A percentile compares a stretch with the other conserved stretches of the same genome.
Evolutionary conservation across 1,140 invertebrate genomes (phyloP).

Genomic region (Tetranychus urticae): DNA sequence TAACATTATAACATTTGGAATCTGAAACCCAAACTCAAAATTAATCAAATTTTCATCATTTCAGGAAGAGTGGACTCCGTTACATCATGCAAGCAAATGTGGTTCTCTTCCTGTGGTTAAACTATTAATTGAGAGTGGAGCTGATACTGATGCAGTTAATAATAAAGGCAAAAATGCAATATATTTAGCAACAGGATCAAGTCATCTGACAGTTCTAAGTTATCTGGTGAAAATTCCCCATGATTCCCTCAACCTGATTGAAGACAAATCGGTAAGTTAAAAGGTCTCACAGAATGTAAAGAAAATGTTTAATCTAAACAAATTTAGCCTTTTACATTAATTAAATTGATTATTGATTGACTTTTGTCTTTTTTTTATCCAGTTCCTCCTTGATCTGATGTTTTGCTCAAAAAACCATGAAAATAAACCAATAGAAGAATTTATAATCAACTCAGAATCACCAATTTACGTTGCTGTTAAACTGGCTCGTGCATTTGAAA

Average conservation of each 20-base stretch:
- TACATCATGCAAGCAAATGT: conserved; percentile 84
- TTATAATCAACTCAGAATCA: conserved; percentile 81
- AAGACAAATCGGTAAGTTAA: conserved; percentile 51
- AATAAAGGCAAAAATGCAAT: conserved; percentile 76
- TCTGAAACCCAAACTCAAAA: neutral
- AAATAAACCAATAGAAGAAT: conserved; percentile 88
- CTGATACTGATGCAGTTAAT: conserved; percentile 73
- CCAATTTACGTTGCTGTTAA: conserved; percentile 95
- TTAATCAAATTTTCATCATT: neutral
- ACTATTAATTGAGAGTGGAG: conserved; percentile 78
- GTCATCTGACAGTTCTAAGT: conserved; percentile 80
- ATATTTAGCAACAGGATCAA: conserved; percentile 87
- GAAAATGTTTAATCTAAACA: conserved; percentile 11
- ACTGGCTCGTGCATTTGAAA: conserved; percentile 49
- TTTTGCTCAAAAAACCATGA: conserved; percentile 87
- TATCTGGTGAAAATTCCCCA: conserved; percentile 93
- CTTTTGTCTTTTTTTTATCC: conserved; percentile 11
- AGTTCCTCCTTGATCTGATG: conserved; percentile 97
- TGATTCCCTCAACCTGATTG: conserved; percentile 86
- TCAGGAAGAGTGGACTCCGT: conserved; percentile 76
- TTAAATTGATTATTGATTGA: neutral
- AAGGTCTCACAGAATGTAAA: neutral
- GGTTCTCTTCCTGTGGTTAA: conserved; percentile 86
- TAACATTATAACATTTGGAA: neutral
- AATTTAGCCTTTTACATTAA: neutral